Base-by-base conservation (phyloP, 2,888 invertebrate species). In the Megastigmus dorsalis region DNA sequence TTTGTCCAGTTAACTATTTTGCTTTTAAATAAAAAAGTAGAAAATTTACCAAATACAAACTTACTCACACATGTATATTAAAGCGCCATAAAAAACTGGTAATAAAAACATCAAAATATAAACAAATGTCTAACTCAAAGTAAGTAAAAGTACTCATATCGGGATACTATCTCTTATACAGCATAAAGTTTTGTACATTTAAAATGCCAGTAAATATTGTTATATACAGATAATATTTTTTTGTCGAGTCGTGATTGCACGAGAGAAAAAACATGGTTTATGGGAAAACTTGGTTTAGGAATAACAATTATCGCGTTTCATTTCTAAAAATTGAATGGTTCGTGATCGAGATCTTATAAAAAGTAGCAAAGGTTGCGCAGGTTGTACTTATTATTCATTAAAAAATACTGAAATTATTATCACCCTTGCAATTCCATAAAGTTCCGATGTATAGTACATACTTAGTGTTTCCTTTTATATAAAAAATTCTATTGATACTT, bases 401-500 rank as follows among this genome's bases (percentile, higher is more conserved):
- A 45, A 60, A 66, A 75, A 68, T 72, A 72, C 57, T 75, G 55
- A 76, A 73, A 65, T 68, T 60, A 69, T 70, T 66, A 70, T 76
- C 52, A 54, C 69, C 45, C 50, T 52, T 52, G 68, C 59, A 72
- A 76, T 72, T 72, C 63, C 59, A 50, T 54, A 72, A 75, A 55
- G 45, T 69, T 63, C 48, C 26, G 65, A 52, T 66, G n/a, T n/a
- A 60, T 60, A 54, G 10, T 65, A 65, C 30, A 45, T 65, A 33
- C 15, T 9, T 52, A 52, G 41, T 62, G 18, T 52, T 52, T 28
- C 38, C 7, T 28, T 59, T 59, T 36, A 10, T 54, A 63, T 57
- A 67, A 57, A 76, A 67, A 59, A 63, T 57, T 20, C 38, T 72
- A 63, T 59, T 33, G 55, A 66, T 70, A 23, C 50, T 60, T 48